A percentile compares a stretch with the other conserved stretches of the same genome.
Conservation (phyloP, 2,888 invertebrate species). For the Drosophila prostipennis region DNA sequence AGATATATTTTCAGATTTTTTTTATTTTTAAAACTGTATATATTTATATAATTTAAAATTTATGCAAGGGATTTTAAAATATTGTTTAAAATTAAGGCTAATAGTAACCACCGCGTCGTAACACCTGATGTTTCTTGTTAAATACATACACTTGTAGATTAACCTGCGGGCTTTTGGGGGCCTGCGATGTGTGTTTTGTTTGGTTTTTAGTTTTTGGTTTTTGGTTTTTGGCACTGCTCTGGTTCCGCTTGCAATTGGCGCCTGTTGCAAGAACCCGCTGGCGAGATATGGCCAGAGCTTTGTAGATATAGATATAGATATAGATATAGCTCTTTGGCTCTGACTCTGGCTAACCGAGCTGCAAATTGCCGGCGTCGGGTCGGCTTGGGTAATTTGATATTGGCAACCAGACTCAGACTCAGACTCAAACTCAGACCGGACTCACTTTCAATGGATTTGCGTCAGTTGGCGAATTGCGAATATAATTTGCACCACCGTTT, state of each 20-base stretch:
- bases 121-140: neutral
- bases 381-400: constrained; percentile 74
- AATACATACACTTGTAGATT: neutral
- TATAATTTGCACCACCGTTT: constrained; percentile 14
- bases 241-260: constrained; percentile 69
- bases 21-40: too few relatives aligned
- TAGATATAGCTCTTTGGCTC: neutral
- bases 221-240: constrained; percentile 35
- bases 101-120: neutral
- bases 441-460: constrained; percentile 71
- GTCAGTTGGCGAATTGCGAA: constrained; percentile 45
- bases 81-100: too few relatives aligned
- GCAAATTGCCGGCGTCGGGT: constrained; percentile 55
- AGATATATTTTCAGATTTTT: too few relatives aligned
- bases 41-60: too few relatives aligned
- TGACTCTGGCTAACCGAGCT: constrained; percentile 49
- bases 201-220: constrained; percentile 19
- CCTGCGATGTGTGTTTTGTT: constrained; percentile 22
- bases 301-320: neutral
- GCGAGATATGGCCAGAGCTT: constrained; percentile 5
- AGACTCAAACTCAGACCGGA: too few relatives aligned
- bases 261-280: constrained; percentile 65
- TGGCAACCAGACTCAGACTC: constrained; percentile 59
- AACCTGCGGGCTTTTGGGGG: constrained; percentile 1
- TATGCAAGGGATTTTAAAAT: neutral